These are phyloP conservation scores for Allolobophora icterica DNA, from an alignment of 2,888 invertebrate species.

Conservation along the genomic window DNA sequence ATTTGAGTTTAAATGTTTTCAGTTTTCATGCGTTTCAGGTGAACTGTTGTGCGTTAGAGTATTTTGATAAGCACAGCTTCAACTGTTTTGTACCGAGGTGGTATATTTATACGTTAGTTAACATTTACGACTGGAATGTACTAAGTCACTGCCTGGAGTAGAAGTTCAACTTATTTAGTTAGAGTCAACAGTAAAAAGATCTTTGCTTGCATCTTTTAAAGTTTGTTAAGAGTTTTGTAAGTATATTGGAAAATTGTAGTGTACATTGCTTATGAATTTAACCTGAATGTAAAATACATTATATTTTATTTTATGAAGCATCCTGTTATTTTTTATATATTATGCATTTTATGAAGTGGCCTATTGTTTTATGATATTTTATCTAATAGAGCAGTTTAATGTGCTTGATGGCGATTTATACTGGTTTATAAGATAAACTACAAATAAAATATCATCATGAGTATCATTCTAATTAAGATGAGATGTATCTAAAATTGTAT, in stretches of 20 bases:
- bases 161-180: neutral
- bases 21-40: neutral
- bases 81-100: no score
- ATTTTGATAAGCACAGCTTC: no score
- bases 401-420: neutral
- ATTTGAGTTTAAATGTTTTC: neutral
- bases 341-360: neutral
- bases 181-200: neutral
- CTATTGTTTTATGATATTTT: neutral
- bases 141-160: neutral
- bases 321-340: conserved; percentile 8
- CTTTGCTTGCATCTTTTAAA: conserved; percentile 17
- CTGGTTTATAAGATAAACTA: neutral
- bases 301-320: neutral
- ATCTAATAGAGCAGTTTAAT: neutral
- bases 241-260: neutral
- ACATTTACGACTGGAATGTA: neutral
- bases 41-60: neutral
- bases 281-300: neutral
- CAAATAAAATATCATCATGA: neutral
- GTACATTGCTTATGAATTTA: conserved; percentile 14
- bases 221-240: neutral
- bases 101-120: no score
- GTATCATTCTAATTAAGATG: neutral
- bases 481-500: neutral